Base-by-base conservation (phyloP, 2,888 invertebrate genomes). In the Pyrgus malvae region DNA sequence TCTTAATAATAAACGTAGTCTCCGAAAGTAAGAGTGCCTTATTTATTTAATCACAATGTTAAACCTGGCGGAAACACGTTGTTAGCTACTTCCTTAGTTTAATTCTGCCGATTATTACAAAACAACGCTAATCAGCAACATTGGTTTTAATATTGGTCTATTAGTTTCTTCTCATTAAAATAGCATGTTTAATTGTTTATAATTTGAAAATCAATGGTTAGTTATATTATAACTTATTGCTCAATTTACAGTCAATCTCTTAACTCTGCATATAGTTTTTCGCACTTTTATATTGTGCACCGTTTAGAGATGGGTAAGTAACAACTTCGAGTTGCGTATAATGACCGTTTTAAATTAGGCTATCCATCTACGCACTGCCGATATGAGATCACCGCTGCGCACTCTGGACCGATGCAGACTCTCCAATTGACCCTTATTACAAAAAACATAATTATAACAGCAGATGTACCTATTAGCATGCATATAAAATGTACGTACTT, bases 331-430 rank as follows among this genome's bases (percentile, higher is more conserved):
- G 46, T 35, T 41, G 33, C 21, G 41, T 38, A 38, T 21, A 9
- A 23, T 37, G 35, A 44, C 37, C 51, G 41, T 49, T 56, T 60
- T 58, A 37, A 66, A 67, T 64, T 64, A 60, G 60, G 62, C 48
- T 58, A 60, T 60, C 57, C 63, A 65, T 60, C 61, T 64, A 62
- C 61, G 59, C 41, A 46, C 40, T 54, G 38, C 40, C 51, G 61
- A 60, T 60, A 46, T 53, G 62, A 61, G 65, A 62, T 64, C 66
- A 67, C 61, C 62, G 59, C 29, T 58, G 59, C 61, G 61, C 59
- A 57, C 64, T 55, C 51, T 57, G 59, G 59, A 62, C 60, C 54
- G 60, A 67, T 66, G 64, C 56, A 56, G 60, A 55, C 57, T 59
- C 57, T 58, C 57, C 62, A 64, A 62, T 65, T 67, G 64, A 66